Percentiles rank a stretch among this genome's conserved stretches.
These are phyloP conservation scores for Hepsetus odoe DNA, from an alignment of 2,113 vertebrate genomes.

Conservation along the genomic window DNA sequence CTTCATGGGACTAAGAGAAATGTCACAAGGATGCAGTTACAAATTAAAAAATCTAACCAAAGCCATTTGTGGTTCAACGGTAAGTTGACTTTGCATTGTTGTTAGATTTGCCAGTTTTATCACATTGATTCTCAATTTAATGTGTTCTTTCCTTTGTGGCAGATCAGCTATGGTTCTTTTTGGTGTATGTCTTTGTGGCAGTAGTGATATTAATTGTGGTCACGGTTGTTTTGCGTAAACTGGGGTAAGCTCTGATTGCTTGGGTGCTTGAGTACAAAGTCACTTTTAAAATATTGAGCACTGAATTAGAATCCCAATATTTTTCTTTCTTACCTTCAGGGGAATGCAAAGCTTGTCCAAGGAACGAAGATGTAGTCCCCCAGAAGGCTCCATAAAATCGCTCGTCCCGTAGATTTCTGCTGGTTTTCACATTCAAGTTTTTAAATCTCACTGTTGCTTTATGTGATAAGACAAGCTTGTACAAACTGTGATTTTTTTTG, in stretches of 20 bases:
- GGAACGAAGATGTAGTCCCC: not conserved
- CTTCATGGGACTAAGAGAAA: not conserved
- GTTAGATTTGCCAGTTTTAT: not conserved
- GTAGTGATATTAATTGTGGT: constrained; percentile 74
- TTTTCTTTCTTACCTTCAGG: constrained; percentile 14
- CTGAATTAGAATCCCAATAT: not conserved
- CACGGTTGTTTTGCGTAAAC: constrained; percentile 73
- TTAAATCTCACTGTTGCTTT: no score
- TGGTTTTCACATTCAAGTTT: not conserved
- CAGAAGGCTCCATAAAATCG: constrained; percentile 25
- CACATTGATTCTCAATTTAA: no score
- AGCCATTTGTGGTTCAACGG: constrained; percentile 48
- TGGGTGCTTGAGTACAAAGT: no score
- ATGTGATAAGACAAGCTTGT: no score
- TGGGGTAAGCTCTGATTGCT: constrained; percentile 76
- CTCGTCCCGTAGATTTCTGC: not conserved
- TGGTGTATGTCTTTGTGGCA: constrained; percentile 72
- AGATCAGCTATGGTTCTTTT: constrained; percentile 78
- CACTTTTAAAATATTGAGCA: not conserved
- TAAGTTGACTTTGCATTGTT: constrained; percentile 41
- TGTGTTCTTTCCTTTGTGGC: constrained; percentile 41
- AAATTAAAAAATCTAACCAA: not conserved
- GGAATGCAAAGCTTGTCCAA: constrained; percentile 19
- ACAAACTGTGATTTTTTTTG: no score
- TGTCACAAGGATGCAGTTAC: not conserved